Evolutionary conservation across 2,888 invertebrate genomes (phyloP), one percentile per base, ranked within the genome.

Genomic region (Lissocephala sabroskyi): DNA sequence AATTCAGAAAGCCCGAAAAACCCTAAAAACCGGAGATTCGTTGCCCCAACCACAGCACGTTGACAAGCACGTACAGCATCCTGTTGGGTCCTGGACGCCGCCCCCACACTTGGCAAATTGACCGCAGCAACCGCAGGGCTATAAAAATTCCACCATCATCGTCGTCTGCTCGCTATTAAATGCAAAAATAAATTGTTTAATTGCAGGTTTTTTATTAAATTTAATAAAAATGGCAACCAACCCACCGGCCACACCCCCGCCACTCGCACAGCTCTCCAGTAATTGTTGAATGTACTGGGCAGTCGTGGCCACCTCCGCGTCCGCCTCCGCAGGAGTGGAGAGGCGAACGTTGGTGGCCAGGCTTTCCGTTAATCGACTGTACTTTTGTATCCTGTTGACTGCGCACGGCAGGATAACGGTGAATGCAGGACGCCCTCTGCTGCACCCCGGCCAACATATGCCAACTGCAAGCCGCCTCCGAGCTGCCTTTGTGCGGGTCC

Each of bases 191-290:
- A 62, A 62, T 62, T 63, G 62, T 62, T 62, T 62, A 62, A 62
- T 62, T 70, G 75, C 75, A 64, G 67, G 65, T 70, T n/a, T n/a
- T n/a, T 71, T 75, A 71, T 70, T 54, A 70, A 70, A 70, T 70
- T 70, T 67, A 71, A 70, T 70, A 75, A 71, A 75, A 35, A 14
- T 13, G 14, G 16, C 16, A 35, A 17, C 16, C 23, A 23, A 23
- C 23, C 23, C 23, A n/a, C n/a, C n/a, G n/a, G 2, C 13, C 30
- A 3, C 30, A 2, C 30, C 13, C 3, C 30, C 11, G 9, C 11
- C n/a, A 1, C 30, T 2, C 13, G 5, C 29, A 9, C 29, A n/a
- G 9, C 13, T 14, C 13, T 16, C 14, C 14, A 1, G 1, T 7
- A 23, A 23, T 23, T 23, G 23, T 3, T 23, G 7, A 23, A 23